A percentile compares a stretch with the other conserved stretches of the same genome.
phyloP scores from a whole-genome alignment of 2,797 vertebrate species.

The Lutjanus argentimaculatus region DNA sequence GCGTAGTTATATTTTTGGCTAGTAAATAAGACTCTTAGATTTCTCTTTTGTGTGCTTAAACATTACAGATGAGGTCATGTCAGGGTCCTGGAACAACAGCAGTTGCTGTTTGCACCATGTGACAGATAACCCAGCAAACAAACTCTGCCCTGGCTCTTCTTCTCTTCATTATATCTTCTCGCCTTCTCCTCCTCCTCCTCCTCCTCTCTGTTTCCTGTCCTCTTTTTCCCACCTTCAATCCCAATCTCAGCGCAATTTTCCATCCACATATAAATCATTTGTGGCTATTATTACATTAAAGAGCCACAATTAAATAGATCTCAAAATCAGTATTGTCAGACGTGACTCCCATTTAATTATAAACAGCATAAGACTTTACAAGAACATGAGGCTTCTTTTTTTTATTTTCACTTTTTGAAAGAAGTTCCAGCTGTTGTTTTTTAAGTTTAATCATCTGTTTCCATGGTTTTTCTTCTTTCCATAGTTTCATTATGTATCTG shows the following conservation, averaged over 20 bases:
- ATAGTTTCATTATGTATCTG: background rate
- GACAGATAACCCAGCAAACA: conserved; percentile 50
- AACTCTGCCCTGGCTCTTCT: background rate
- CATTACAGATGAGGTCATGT: conserved; percentile 25
- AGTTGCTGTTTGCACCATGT: conserved; percentile 46
- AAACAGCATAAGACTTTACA: background rate
- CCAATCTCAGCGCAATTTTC: background rate
- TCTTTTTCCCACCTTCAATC: background rate
- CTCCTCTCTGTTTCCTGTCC: background rate
- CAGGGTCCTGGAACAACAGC: conserved; percentile 39
- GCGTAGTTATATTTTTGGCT: too few relatives aligned
- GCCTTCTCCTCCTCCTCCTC: background rate
- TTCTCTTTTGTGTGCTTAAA: conserved; percentile 26
- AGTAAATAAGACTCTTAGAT: too few relatives aligned
- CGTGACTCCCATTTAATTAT: too few relatives aligned
- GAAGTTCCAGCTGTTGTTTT: background rate
- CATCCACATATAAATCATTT: background rate
- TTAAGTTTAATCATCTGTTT: background rate
- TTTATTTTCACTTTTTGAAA: background rate
- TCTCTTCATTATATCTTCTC: conserved; percentile 5
- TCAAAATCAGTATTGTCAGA: background rate
- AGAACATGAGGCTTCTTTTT: too few relatives aligned
- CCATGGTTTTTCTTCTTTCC: too few relatives aligned
- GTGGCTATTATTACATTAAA: background rate
- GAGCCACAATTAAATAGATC: background rate